These are phyloP conservation scores for Clostera curtula DNA, from an alignment of 2,888 invertebrate species.

Conservation along the genomic window DNA sequence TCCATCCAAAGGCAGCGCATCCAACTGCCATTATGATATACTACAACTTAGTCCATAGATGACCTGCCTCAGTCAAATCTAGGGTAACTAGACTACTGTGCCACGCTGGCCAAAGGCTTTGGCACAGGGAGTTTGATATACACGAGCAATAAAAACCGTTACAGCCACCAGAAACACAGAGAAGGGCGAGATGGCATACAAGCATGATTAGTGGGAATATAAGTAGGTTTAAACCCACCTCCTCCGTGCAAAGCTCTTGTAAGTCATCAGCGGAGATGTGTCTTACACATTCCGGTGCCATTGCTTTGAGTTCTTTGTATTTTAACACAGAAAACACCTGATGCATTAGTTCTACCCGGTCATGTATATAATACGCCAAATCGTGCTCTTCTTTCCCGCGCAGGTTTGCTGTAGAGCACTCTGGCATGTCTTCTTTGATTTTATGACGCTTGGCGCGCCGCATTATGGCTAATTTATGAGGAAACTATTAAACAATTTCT, in stretches of 20 bases:
- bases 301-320: slow-evolving; percentile 69
- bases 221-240: too few relatives aligned
- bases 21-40: too few relatives aligned
- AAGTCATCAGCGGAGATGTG: slow-evolving; percentile 65
- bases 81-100: too few relatives aligned
- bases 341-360: slow-evolving; percentile 75
- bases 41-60: too few relatives aligned
- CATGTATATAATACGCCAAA: slow-evolving; percentile 74
- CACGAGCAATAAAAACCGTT: too few relatives aligned
- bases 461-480: slow-evolving; percentile 10
- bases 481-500: not conserved
- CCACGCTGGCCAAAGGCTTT: too few relatives aligned
- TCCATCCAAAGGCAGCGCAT: too few relatives aligned
- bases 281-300: slow-evolving; percentile 70
- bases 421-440: slow-evolving; percentile 47
- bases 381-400: slow-evolving; percentile 55
- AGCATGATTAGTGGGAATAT: too few relatives aligned
- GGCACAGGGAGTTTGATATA: too few relatives aligned
- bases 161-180: too few relatives aligned
- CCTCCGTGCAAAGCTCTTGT: slow-evolving; percentile 76
- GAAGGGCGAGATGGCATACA: too few relatives aligned
- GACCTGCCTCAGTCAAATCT: too few relatives aligned
- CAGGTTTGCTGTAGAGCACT: slow-evolving; percentile 29
- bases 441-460: slow-evolving; percentile 30
- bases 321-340: slow-evolving; percentile 75